Percentiles rank a stretch among this genome's conserved stretches.
Conservation (phyloP, 1,140 invertebrate species). For the Ruditapes philippinarum region DNA sequence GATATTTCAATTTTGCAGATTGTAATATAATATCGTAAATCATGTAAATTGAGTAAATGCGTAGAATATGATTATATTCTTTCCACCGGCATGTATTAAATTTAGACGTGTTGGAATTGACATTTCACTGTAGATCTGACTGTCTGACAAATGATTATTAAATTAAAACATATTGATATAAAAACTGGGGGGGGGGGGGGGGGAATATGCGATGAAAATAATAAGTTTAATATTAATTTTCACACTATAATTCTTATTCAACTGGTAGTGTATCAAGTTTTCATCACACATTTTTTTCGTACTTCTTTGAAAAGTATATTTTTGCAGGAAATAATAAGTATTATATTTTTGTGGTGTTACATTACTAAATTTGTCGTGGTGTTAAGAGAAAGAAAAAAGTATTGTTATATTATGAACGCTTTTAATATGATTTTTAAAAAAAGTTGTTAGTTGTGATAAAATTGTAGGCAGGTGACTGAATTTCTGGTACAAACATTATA, state of each 20-base stretch:
- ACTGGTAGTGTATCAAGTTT: background rate
- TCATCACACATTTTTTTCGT: background rate
- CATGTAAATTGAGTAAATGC: no score
- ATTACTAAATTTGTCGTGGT: background rate
- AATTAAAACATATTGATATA: slow-evolving; percentile 12
- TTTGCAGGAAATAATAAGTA: background rate
- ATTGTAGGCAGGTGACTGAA: no score
- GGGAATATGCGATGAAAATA: no score
- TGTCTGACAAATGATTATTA: slow-evolving; percentile 6
- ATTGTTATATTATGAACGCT: no score
- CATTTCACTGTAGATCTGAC: background rate
- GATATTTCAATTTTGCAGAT: slow-evolving; percentile 40
- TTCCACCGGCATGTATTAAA: slow-evolving; percentile 10
- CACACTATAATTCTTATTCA: background rate
- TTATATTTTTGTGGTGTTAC: background rate
- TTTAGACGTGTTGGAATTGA: background rate
- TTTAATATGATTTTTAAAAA: no score
- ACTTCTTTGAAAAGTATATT: background rate
- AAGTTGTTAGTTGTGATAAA: no score
- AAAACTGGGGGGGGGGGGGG: no score
- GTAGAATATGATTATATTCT: background rate
- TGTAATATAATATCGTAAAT: slow-evolving; percentile 4
- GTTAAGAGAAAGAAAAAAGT: no score
- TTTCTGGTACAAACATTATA: no score
- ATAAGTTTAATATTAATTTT: background rate